Evolutionary conservation across 2,113 vertebrate species (phyloP).

Genomic region (Ameiurus melas): DNA sequence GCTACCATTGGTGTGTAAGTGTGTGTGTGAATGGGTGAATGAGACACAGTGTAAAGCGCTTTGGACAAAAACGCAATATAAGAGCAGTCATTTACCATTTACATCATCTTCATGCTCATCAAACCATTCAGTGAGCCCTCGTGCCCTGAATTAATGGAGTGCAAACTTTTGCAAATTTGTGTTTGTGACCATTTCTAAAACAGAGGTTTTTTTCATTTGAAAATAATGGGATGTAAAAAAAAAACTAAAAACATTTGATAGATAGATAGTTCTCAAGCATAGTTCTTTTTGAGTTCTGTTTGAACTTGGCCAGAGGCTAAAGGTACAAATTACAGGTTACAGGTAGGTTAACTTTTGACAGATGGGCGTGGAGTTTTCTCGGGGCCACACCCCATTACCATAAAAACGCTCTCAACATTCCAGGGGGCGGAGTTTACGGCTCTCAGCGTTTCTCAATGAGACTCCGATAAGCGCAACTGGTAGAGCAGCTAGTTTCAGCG

Average conservation of each 20-base stretch:
- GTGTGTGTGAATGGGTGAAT: too few relatives aligned
- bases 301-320: slow-evolving; percentile 22
- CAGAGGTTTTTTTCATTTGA: not conserved
- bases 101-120: too few relatives aligned
- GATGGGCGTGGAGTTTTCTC: slow-evolving; percentile 19
- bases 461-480: slow-evolving; percentile 43
- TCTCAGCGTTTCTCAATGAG: slow-evolving; percentile 72
- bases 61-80: too few relatives aligned
- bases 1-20: too few relatives aligned
- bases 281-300: not conserved
- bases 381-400: slow-evolving; percentile 44
- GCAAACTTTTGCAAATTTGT: too few relatives aligned
- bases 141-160: too few relatives aligned
- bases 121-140: not conserved
- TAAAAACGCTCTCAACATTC: slow-evolving; percentile 61
- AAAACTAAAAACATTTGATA: not conserved
- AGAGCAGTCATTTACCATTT: too few relatives aligned
- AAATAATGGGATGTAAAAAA: too few relatives aligned
- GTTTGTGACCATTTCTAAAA: not conserved
- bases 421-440: slow-evolving; percentile 68
- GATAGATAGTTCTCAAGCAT: not conserved
- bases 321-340: slow-evolving; percentile 20
- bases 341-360: slow-evolving; percentile 41
- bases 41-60: too few relatives aligned
- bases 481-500: slow-evolving; percentile 43